phyloP scores from a whole-genome alignment of 2,888 invertebrate species.

The Drosophila hamatofila region DNA sequence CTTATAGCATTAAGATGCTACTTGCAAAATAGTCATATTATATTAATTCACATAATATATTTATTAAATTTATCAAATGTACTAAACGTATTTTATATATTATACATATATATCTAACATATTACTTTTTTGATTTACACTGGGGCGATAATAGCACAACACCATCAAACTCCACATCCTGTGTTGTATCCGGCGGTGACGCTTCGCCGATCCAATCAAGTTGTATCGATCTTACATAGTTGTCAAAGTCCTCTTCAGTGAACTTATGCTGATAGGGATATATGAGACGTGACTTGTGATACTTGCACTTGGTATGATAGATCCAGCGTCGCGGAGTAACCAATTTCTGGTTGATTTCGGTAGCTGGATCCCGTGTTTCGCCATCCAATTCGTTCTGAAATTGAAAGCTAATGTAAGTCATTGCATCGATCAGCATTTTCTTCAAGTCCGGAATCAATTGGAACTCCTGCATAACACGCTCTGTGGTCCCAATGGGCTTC shows the following conservation, averaged over 20 bases:
- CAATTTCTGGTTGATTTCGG: fast-evolving
- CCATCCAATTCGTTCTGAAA: conserved; percentile 1
- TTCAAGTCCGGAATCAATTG: neutral
- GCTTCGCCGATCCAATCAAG: conserved; percentile 15
- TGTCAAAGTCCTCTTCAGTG: conserved; percentile 11
- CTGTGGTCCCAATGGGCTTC: neutral
- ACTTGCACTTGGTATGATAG: conserved; percentile 36
- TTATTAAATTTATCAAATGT: too few relatives aligned
- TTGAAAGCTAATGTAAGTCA: conserved; percentile 27
- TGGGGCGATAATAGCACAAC: neutral
- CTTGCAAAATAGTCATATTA: too few relatives aligned
- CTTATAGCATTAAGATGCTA: too few relatives aligned
- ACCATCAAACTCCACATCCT: conserved; percentile 2
- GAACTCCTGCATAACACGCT: conserved; percentile 33
- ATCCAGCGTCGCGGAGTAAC: conserved; percentile 38
- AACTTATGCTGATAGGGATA: conserved; percentile 37
- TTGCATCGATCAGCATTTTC: conserved; percentile 11
- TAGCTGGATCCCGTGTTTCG: neutral
- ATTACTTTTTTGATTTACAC: neutral
- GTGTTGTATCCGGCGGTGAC: neutral
- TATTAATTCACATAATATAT: too few relatives aligned
- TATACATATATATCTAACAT: neutral
- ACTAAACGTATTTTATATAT: too few relatives aligned
- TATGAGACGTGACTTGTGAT: conserved; percentile 10
- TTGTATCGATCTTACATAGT: conserved; percentile 22